Conservation (phyloP, 53 echinoderm and acorn worm genomes). For the Glandiceps talaboti region DNA sequence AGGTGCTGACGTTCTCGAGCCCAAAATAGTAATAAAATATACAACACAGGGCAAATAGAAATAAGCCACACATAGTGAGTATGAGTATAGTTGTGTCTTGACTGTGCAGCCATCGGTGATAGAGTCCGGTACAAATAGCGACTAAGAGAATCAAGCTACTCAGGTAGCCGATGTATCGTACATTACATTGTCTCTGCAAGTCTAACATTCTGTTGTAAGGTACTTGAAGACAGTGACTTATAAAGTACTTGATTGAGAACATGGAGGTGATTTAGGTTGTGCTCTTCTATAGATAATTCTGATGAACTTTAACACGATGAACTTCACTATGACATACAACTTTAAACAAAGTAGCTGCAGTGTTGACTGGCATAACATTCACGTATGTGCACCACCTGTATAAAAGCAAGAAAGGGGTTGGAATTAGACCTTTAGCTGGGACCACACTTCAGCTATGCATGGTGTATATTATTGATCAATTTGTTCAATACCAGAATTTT, state of each 20-base stretch:
- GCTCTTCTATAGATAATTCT: too few relatives aligned
- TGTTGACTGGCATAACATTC: too few relatives aligned
- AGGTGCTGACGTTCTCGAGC: conserved; percentile 40
- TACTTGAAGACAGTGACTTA: neutral
- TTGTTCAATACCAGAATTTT: too few relatives aligned
- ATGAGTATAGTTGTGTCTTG: conserved; percentile 52
- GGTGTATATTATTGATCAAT: too few relatives aligned
- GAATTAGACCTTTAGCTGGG: too few relatives aligned
- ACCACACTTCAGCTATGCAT: too few relatives aligned
- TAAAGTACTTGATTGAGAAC: neutral
- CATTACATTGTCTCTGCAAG: conserved; percentile 29
- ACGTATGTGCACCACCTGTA: too few relatives aligned
- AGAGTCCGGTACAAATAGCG: conserved; percentile 63
- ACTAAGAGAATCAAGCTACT: conserved; percentile 58
- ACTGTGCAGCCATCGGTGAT: conserved; percentile 69
- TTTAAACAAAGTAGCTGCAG: too few relatives aligned
- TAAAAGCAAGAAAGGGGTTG: too few relatives aligned
- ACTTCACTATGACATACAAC: too few relatives aligned
- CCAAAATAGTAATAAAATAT: conserved; percentile 93
- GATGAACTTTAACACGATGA: too few relatives aligned
- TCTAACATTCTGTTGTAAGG: neutral
- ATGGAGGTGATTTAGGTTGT: neutral
- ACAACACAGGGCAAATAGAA: conserved; percentile 69
- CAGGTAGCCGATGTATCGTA: conserved; percentile 48
- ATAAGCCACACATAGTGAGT: conserved; percentile 48